Base-by-base conservation (phyloP, 2,888 invertebrate genomes). In the Drosophila borealis region DNA sequence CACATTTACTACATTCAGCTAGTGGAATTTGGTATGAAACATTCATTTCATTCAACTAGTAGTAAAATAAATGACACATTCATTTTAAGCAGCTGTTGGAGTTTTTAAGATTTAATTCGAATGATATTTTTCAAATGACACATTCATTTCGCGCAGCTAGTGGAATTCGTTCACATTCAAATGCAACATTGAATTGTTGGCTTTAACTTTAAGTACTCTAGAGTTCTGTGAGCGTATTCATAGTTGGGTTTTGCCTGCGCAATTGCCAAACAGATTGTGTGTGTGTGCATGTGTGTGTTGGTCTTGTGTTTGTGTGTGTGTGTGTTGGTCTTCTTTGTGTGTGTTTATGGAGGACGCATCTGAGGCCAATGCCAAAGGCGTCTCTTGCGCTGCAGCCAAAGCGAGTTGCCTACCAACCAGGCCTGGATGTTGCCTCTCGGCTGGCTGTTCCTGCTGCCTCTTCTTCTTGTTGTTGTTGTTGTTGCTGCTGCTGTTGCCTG, bases 301-400 rank as follows among this genome's bases (percentile, higher is more conserved):
- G 13, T 53, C n/a, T 55, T 55, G 42, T 49, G 41, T 13, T 60
- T 60, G 64, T 54, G 42, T 73, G 13, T 9, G 14, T 41, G 29
- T 65, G 37, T 37, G 25, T 68, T 42, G 64, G 62, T 64, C 78
- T 57, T 63, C 10, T 42, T 36, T 63, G 21, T 67, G 59, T 81
- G 67, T 66, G 85, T 60, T 68, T 72, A 65, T 88, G 80, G 75
- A 81, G 76, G 79, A 82, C 67, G 70, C 71, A 67, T 29, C 33
- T 49, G 57, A 69, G 80, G 72, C 78, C 84, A 76, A 76, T 78
- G 87, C 87, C 84, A 83, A 87, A 81, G 81, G 72, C 67, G 68
- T 64, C 50, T 71, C 59, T 46, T 53, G 8, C 72, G 81, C 78
- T 80, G 74, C 48, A 62, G 75, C 48, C 63, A 60, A 49, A 59